Evolutionary conservation across 37 sponge, comb jelly and placozoan species (phyloP).

Genomic region (Halisarca cf. caerulea): DNA sequence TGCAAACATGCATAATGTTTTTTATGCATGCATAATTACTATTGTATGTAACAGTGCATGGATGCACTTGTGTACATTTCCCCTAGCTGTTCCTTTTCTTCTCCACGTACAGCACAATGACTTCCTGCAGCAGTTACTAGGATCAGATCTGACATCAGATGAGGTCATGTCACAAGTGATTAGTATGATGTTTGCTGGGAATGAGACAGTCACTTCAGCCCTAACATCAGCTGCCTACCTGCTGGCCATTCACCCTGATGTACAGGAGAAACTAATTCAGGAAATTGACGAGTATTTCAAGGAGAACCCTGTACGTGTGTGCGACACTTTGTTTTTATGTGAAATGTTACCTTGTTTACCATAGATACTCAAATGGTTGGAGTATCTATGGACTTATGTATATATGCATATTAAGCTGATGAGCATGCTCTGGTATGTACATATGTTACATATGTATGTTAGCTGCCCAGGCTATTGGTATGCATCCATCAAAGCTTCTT

Average conservation of each 20-base stretch:
- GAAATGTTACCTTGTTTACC: no score
- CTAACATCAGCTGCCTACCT: slow-evolving; percentile 6
- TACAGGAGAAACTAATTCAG: slow-evolving; percentile 2
- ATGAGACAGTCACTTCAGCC: neutral
- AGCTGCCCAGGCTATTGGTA: no score
- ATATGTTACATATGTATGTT: no score
- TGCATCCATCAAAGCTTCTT: no score
- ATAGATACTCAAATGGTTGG: no score
- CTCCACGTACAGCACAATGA: neutral
- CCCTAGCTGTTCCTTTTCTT: no score
- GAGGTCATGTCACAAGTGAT: slow-evolving; percentile 11
- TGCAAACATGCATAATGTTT: no score
- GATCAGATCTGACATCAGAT: neutral
- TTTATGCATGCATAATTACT: no score
- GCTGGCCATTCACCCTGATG: neutral
- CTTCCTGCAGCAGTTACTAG: slow-evolving; percentile 6
- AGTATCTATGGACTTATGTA: neutral
- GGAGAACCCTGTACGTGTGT: neutral
- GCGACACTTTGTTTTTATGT: no score
- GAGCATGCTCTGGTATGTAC: no score
- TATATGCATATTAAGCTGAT: neutral
- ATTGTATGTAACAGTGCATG: no score
- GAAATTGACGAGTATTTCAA: neutral
- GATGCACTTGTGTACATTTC: no score
- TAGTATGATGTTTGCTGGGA: slow-evolving; percentile 14